phyloP scores from a whole-genome alignment of 1,140 invertebrate species.

The Pseudoatta argentina region DNA sequence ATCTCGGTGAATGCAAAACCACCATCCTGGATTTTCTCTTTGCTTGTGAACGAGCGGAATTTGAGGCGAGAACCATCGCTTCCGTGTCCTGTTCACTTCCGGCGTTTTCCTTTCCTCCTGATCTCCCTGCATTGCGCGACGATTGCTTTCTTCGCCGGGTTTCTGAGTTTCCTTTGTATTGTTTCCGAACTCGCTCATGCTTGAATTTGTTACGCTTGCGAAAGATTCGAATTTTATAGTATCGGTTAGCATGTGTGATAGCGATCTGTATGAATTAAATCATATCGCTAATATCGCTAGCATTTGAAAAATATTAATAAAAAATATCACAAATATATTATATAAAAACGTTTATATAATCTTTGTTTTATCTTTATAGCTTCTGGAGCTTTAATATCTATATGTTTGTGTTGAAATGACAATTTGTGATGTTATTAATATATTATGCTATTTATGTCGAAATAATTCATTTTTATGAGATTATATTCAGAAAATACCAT shows the following conservation, averaged over 20 bases:
- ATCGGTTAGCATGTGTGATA: not conserved
- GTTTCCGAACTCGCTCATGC: not conserved
- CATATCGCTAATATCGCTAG: too few relatives aligned
- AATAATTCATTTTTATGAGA: too few relatives aligned
- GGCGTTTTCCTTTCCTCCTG: slow-evolving; percentile 39
- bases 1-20: slow-evolving; percentile 34
- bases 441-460: too few relatives aligned
- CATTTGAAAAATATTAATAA: not conserved
- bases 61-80: slow-evolving; percentile 35
- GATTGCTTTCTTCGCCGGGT: slow-evolving; percentile 49
- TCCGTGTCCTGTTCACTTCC: slow-evolving; percentile 47
- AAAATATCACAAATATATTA: too few relatives aligned
- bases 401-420: too few relatives aligned
- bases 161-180: not conserved
- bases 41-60: slow-evolving; percentile 56
- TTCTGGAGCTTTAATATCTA: too few relatives aligned
- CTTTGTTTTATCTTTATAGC: too few relatives aligned
- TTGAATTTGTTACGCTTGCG: not conserved
- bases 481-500: too few relatives aligned
- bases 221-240: not conserved
- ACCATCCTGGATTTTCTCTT: slow-evolving; percentile 47
- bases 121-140: slow-evolving; percentile 57
- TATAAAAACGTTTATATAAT: too few relatives aligned
- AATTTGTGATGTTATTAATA: too few relatives aligned
- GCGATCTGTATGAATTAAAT: not conserved